Percentiles rank a stretch among this genome's conserved stretches.
These are phyloP conservation scores for Lepus townsendii DNA, from an alignment of 2,797 vertebrate species.

Conservation along the genomic window DNA sequence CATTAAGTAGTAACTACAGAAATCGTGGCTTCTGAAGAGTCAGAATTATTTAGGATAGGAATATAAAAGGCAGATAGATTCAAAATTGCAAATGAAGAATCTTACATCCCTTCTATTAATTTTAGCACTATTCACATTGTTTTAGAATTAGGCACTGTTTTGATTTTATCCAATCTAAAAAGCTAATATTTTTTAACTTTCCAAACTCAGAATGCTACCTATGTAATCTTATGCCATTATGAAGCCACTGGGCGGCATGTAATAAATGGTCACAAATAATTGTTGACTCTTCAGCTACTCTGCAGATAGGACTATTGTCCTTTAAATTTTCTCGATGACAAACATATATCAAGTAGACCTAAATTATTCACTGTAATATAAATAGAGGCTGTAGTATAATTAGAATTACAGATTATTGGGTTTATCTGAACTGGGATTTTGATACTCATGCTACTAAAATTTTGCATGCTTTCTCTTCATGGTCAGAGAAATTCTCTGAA, in stretches of 20 bases:
- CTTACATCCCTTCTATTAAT: neutral
- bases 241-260: neutral
- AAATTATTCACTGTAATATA: conserved; percentile 33
- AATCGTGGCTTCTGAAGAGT: neutral
- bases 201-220: neutral
- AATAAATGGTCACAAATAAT: neutral
- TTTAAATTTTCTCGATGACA: conserved; percentile 4
- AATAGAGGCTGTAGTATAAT: conserved; percentile 24
- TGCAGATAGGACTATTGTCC: neutral
- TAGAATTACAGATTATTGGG: conserved; percentile 23
- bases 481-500: neutral
- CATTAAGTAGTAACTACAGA: neutral
- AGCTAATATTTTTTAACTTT: neutral
- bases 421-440: conserved; percentile 3
- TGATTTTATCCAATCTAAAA: neutral
- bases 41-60: neutral
- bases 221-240: neutral
- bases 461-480: conserved; percentile 13
- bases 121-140: neutral
- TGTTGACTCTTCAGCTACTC: neutral
- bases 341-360: neutral
- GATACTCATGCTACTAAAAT: neutral
- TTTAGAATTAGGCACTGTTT: neutral
- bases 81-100: neutral
- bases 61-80: conserved; percentile 24